Base-by-base conservation (phyloP, 2,113 vertebrate species). In the Gobio gobio region DNA sequence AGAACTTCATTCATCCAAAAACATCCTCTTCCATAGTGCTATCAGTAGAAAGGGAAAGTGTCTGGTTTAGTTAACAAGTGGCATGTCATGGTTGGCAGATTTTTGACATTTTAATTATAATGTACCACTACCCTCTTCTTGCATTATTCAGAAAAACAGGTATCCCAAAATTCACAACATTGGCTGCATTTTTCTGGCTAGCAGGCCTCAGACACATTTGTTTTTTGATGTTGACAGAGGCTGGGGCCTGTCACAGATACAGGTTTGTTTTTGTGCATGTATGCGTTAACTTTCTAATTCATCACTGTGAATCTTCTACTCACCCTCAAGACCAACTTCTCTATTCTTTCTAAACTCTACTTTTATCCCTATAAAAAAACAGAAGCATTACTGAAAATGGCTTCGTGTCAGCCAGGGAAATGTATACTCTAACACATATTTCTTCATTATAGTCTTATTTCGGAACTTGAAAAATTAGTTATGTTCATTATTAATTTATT, bases 61-160 rank as follows among this genome's bases (percentile, higher is more conserved):
- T 18, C 18, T 24, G 72, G 5, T 75, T 43, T 72, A 72, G 36
- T n/a, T 43, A 72, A 45, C 68, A 72, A 72, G 70, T 73, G 70
- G 22, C 40, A 45, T 45, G 45, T 45, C 10, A 13, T n/a, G 40
- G 40, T 73, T 14, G 5, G 22, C 10, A 73, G 22, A 73, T 12
- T 73, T 72, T 13, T 24, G 70, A 73, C 70, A 73, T 10, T 73
- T 73, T 45, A 73, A 73, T 73, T 14, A 45, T 47, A 1, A 45
- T 43, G 36, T 43, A 20, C 20, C 2, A 40, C 40, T 26, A 40
- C 6, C 29, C 29, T 66, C 33, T 33, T 10, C 66, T 12, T 36
- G 33, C 5, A 45, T 72, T 45, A 43, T 72, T 43, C 68, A 72
- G 36, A 13, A 3, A 43, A 70, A n/a, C 36, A 72, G 9, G 4